Conservation (phyloP, 2,113 vertebrate genomes). For the Phalacrocorax pelagicus region DNA sequence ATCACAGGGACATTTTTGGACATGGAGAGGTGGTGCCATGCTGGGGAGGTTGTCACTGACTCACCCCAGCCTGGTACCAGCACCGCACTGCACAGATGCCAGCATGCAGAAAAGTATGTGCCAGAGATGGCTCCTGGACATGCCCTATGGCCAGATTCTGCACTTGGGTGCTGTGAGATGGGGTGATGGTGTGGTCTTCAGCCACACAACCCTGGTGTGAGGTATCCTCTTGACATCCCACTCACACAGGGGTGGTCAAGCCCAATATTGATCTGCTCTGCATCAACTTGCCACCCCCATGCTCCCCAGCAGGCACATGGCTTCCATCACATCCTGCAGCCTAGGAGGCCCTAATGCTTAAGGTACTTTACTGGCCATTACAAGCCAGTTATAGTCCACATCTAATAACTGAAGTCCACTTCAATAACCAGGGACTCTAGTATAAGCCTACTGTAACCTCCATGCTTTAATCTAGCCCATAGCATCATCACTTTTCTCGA, state of each 20-base stretch:
- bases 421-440: not conserved
- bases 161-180: not conserved
- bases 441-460: not conserved
- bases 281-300: not conserved
- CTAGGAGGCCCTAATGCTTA: not conserved
- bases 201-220: not conserved
- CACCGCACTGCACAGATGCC: not conserved
- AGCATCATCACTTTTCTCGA: not conserved
- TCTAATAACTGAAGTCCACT: not conserved
- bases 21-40: not conserved
- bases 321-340: not conserved
- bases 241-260: not conserved
- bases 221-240: not conserved
- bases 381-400: not conserved
- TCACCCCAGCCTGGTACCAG: not conserved
- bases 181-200: not conserved
- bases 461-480: not conserved
- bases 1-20: not conserved
- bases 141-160: fast-evolving
- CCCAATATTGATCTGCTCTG: not conserved
- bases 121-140: fast-evolving
- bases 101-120: not conserved
- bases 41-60: not conserved
- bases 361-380: not conserved
- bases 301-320: not conserved